Evolutionary conservation across 2,888 invertebrate genomes (phyloP).

Genomic region (Spisula subtruncata): DNA sequence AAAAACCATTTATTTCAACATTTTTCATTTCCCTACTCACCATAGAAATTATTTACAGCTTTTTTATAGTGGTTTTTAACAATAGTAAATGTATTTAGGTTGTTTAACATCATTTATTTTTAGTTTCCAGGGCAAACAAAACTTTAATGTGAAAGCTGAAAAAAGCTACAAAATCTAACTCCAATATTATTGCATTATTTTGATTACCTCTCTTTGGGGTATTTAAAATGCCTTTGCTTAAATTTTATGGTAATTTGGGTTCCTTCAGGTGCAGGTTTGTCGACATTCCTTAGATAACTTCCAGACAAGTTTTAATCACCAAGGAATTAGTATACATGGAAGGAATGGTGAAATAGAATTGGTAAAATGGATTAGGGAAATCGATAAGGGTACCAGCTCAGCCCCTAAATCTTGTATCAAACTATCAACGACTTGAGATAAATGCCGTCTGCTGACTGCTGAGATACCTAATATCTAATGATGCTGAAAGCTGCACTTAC

Average conservation of each 20-base stretch:
- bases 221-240: neutral
- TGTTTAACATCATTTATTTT: too few relatives aligned
- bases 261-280: neutral
- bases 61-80: too few relatives aligned
- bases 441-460: too few relatives aligned
- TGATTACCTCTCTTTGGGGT: neutral
- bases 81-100: too few relatives aligned
- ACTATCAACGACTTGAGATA: neutral
- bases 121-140: too few relatives aligned
- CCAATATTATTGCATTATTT: too few relatives aligned
- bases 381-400: neutral
- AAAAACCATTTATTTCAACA: neutral
- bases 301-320: neutral
- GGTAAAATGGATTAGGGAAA: too few relatives aligned
- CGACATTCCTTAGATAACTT: neutral
- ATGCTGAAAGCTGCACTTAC: constrained; percentile 29
- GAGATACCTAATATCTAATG: neutral
- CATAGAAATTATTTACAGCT: too few relatives aligned
- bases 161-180: too few relatives aligned
- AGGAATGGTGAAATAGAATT: neutral
- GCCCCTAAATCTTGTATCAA: neutral
- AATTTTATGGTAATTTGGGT: neutral
- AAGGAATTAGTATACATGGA: neutral
- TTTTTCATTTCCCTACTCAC: too few relatives aligned
- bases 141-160: too few relatives aligned